phyloP scores from a whole-genome alignment of 2,113 vertebrate species.

The Stegostoma tigrinum region DNA sequence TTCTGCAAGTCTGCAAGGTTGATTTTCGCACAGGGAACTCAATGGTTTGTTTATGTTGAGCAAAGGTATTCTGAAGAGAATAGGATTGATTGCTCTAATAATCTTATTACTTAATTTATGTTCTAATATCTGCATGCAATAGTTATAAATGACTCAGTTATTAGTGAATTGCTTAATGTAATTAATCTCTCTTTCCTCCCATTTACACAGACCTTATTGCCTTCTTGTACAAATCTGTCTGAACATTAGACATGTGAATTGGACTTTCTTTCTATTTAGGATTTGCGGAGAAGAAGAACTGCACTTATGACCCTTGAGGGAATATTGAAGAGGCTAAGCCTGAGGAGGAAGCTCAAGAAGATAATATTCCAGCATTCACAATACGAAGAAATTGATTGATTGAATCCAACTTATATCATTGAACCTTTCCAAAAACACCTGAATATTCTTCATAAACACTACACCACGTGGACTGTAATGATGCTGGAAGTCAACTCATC shows the following conservation, averaged over 20 bases:
- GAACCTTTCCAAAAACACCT: too few species aligned
- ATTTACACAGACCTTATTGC: not conserved
- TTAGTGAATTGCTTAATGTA: not conserved
- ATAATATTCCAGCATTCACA: not conserved
- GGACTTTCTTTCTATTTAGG: not conserved
- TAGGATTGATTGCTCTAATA: not conserved
- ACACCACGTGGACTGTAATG: too few species aligned
- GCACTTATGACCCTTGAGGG: too few species aligned
- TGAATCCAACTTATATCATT: too few species aligned
- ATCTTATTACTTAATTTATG: not conserved
- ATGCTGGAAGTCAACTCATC: too few species aligned
- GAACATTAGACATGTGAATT: not conserved
- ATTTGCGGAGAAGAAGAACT: not conserved
- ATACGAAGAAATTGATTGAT: not conserved
- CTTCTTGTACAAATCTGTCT: not conserved
- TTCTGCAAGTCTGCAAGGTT: not conserved
- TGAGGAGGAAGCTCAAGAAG: not conserved
- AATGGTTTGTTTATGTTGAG: not conserved
- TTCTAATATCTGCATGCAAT: not conserved
- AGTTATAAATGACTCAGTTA: not conserved
- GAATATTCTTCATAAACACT: too few species aligned
- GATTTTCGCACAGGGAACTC: not conserved
- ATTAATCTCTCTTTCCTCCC: not conserved
- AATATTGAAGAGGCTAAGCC: not conserved
- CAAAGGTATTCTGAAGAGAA: not conserved